phyloP scores from a whole-genome alignment of 1,140 invertebrate genomes.

The Thaumatotibia leucotreta region DNA sequence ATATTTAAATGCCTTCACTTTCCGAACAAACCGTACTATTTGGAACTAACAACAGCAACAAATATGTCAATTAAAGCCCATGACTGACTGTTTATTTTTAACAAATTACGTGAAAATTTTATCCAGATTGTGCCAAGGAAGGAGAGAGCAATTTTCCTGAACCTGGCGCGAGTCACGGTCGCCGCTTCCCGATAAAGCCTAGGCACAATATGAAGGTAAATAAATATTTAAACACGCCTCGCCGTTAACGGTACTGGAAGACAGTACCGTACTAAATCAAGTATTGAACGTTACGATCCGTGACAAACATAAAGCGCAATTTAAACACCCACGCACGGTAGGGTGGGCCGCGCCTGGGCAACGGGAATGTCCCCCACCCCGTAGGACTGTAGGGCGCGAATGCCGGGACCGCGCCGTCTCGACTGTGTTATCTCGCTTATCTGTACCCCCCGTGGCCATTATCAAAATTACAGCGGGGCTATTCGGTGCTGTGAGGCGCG shows the following conservation, averaged over 20 bases:
- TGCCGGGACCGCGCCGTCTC: conserved; percentile 21
- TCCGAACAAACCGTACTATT: no score
- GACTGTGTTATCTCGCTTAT: conserved; percentile 42
- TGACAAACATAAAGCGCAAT: conserved; percentile 28
- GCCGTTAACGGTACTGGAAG: conserved; percentile 15
- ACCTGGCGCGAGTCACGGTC: neutral
- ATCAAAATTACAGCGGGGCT: conserved; percentile 44
- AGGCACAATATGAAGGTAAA: conserved; percentile 3
- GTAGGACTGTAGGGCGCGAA: conserved; percentile 18
- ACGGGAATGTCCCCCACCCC: conserved; percentile 18
- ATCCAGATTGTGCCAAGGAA: neutral
- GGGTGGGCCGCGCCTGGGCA: conserved; percentile 21
- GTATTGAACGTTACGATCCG: conserved; percentile 15
- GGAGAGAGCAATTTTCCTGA: neutral
- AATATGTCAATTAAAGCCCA: no score
- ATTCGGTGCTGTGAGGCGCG: neutral
- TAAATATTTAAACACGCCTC: conserved; percentile 10
- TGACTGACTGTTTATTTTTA: neutral
- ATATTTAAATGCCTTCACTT: no score
- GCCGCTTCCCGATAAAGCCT: conserved; percentile 4
- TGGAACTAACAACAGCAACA: no score
- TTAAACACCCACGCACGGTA: conserved; percentile 31
- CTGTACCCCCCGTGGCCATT: conserved; percentile 42
- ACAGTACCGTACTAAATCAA: conserved; percentile 15
- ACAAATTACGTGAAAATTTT: neutral